These are phyloP conservation scores for Microtus oregoni DNA, from an alignment of 2,113 vertebrate species.

Conservation along the genomic window DNA sequence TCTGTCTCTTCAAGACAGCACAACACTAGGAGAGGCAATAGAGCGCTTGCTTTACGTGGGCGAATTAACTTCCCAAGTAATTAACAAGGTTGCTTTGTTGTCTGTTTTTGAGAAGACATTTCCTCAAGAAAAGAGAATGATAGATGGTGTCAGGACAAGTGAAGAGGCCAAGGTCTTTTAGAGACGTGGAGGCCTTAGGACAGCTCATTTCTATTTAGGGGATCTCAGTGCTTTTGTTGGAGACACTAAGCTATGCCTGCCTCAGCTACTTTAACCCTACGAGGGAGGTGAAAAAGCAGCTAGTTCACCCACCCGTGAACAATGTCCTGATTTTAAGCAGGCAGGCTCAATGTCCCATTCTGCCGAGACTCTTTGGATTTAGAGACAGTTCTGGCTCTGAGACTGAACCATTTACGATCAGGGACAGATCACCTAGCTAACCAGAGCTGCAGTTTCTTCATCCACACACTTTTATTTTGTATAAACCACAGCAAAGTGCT, in stretches of 20 bases:
- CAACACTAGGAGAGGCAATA: not conserved
- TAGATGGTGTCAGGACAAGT: not conserved
- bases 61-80: not conserved
- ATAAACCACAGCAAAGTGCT: not conserved
- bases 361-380: not conserved
- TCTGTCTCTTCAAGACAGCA: not conserved
- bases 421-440: not conserved
- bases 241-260: not conserved
- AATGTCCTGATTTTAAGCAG: not conserved
- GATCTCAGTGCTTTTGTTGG: not conserved
- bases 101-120: not conserved
- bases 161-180: not conserved
- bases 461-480: not conserved
- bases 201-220: not conserved
- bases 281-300: not conserved
- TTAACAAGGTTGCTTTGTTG: not conserved
- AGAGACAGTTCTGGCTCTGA: not conserved
- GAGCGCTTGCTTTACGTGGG: not conserved
- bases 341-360: not conserved
- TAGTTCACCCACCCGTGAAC: not conserved
- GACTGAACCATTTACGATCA: not conserved
- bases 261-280: not conserved
- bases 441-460: not conserved
- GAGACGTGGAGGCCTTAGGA: not conserved
- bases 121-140: not conserved